phyloP scores from a whole-genome alignment of 2,888 invertebrate genomes.

The Lissonota sp. region DNA sequence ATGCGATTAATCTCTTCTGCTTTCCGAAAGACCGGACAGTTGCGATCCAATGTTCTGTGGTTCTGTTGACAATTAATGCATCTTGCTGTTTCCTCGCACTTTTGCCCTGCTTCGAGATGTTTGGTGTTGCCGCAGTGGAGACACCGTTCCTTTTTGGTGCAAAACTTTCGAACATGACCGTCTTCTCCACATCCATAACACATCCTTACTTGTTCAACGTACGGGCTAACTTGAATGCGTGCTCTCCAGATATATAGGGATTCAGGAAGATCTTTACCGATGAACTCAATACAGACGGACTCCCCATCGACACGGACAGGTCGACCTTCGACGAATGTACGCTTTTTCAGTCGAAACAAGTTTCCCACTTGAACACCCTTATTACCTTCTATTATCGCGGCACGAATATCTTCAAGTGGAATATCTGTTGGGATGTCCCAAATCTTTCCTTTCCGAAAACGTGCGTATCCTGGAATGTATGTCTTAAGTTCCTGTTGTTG shows the following conservation, averaged over 20 bases:
- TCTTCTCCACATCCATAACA: constrained; percentile 38
- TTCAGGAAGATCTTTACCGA: neutral
- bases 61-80: constrained; percentile 40
- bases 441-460: constrained; percentile 13
- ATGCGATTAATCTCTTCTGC: constrained; percentile 31
- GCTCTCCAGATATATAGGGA: constrained; percentile 23
- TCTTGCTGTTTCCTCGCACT: neutral
- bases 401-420: constrained; percentile 7
- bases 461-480: constrained; percentile 22
- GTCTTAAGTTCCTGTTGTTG: neutral
- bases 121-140: constrained; percentile 8
- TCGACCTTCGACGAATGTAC: neutral
- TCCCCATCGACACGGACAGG: constrained; percentile 9
- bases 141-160: constrained; percentile 8
- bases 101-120: constrained; percentile 9
- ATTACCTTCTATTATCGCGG: constrained; percentile 5
- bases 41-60: constrained; percentile 36
- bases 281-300: constrained; percentile 30
- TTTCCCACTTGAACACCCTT: neutral
- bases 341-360: constrained; percentile 13
- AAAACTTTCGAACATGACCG: constrained; percentile 8
- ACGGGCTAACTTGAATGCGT: neutral
- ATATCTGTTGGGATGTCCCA: constrained; percentile 18
- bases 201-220: neutral
- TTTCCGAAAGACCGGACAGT: constrained; percentile 6